Evolutionary conservation across 2,888 invertebrate species (phyloP), one percentile per base, ranked within the genome.

Genomic region (Dasypolia templi): DNA sequence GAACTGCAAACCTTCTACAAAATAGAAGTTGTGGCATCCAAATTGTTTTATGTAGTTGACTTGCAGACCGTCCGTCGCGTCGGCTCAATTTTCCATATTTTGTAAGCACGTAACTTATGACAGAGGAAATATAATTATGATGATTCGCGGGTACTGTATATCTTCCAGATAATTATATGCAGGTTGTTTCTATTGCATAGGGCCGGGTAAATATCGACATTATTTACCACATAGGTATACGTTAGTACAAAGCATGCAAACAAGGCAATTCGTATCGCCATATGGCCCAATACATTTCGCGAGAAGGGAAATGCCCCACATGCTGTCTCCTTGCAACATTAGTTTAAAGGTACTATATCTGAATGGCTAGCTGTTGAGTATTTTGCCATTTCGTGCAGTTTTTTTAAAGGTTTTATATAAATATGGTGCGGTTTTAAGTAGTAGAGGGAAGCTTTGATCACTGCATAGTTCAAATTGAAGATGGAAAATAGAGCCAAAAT

Each of bases 331-430:
- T 64, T 72, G 49, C 26, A 46, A 75, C 39, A 61, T 79, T 46
- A 22, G 32, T 72, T 26, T 49, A 49, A 65, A 72, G 19, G 65
- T 26, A 73, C 53, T 61, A n/a, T 53, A 72, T 69, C 58, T 51
- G 51, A 79, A 65, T 51, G 49, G 35, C 84, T 80, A 69, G 68
- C 80, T 83, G 80, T 81, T 63, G 49, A 4, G 12, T 73, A 29
- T 53, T 51, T 26, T 35, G 56, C 12, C n/a, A 7, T 56, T 32
- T 32, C 17, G 7, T 53, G 22, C 7, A 65, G 35, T 35, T 61
- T 68, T 64, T 32, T 26, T 44, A 12, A 14, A 14, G 3, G 22
- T 49, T 56, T 77, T 49, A 3, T 32, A 11, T n/a, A 9, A 2
- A 63, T 14, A 51, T 46, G 9, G 4, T 7, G 22, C 29, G 19